A percentile compares a stretch with the other conserved stretches of the same genome.
Conservation (phyloP, 2,113 vertebrate genomes). For the Heterochromis multidens region DNA sequence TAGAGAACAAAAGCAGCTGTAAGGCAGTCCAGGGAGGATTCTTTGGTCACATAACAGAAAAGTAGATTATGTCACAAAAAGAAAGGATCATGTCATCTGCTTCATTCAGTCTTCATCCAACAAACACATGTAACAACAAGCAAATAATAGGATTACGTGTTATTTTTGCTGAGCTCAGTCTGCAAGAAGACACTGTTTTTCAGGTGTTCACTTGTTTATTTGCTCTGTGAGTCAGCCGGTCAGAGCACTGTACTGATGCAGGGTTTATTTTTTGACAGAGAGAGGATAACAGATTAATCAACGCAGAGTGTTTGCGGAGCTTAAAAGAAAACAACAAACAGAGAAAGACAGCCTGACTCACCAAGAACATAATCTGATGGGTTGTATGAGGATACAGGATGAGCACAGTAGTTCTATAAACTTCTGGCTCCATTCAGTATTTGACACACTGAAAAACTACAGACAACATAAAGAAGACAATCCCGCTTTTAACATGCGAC, state of each 20-base stretch:
- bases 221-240: background rate
- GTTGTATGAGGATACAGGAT: background rate
- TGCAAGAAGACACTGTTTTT: conserved; percentile 21
- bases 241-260: background rate
- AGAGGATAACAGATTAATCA: background rate
- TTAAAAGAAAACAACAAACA: background rate
- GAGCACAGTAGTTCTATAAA: background rate
- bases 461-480: background rate
- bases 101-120: background rate
- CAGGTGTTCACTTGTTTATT: conserved; percentile 24
- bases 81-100: background rate
- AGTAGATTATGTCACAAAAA: background rate
- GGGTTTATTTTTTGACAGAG: background rate
- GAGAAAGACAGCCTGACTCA: background rate
- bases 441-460: background rate
- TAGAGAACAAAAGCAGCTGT: conserved; percentile 28
- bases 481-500: background rate
- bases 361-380: background rate
- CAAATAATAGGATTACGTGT: conserved; percentile 38
- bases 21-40: background rate
- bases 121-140: background rate
- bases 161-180: conserved; percentile 5
- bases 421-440: background rate
- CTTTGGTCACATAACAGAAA: background rate
- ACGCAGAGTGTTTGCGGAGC: background rate